Evolutionary conservation across 2,797 vertebrate species (phyloP), one percentile per base, ranked within the genome.

Genomic region (Pteronotus mesoamericanus): DNA sequence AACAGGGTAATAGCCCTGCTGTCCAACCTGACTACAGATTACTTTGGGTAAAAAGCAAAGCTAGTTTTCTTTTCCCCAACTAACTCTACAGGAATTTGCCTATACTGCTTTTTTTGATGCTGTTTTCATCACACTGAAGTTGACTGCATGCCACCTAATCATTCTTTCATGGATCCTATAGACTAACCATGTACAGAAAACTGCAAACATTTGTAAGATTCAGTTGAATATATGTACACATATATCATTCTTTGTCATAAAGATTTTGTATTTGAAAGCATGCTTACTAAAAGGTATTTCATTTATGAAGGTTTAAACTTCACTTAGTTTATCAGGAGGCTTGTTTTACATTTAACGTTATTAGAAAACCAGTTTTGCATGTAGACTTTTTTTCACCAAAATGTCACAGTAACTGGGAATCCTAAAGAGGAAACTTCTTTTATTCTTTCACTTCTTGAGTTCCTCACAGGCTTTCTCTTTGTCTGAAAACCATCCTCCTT

Each of bases 291-390:
- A 87, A 89, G 4, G 0, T 51, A 92, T 84, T 84, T 77, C 4
- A 77, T 92, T 92, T 86, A 46, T 55, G 44, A 69, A 92, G 44
- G 11, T 80, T 96, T 92, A 88, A 90, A 51, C 21, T 57, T 85
- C 39, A 42, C 19, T 83, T 93, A 90, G 32, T 75, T 93, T 69
- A 53, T 44, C 42, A 46, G 32, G 26, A 57, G 19, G 4, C 32
- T 85, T 82, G 19, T 74, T 94, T 91, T 74, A 55, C 71, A 87
- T 88, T 91, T 86, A 89, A 57, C 12, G 68, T 94, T 84, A 87
- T 82, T 95, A 96, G 61, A 72, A 95, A 91, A 64, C 19, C 7
- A 39, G 46, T 94, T 92, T 55, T 93, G 19, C 26, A 24, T 44
- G 77, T 89, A 55, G 74, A 32, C 80, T 7, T 77, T 7, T 77